Evolutionary conservation across 2,113 vertebrate genomes (phyloP), one percentile per base, ranked within the genome.

Genomic region (Nestor notabilis): DNA sequence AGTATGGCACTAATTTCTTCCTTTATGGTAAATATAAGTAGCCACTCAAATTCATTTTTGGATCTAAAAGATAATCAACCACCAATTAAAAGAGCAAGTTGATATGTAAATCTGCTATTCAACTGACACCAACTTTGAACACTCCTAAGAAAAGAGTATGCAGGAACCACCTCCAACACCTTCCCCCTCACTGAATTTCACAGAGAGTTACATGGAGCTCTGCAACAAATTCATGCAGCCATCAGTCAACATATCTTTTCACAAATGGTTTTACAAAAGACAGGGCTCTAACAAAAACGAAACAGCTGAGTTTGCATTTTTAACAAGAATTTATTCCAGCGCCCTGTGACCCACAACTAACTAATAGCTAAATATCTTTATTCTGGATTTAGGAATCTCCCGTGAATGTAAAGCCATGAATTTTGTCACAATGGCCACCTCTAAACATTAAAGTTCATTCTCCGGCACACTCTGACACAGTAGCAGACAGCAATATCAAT

Each of bases 381-480:
- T 66, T 58, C 33, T 50, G 19, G 16, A 39, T 77, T 89, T 83
- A 33, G 23, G 11, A 56, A 83, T 14, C 4, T 35, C 13, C 6
- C 4, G 69, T 35, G 31, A 66, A 75, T 11, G 5, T 13, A 70
- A 78, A 75, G 10, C 6, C 0, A 0, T 2, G 44, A 14, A 1
- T 50, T 81, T 77, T 61, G 43, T 39, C 50, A 55, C 23, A 18
- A 5, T 6, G 10, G 31, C 27, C 17, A 55, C 3, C 11, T 58
- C 56, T 58, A 23, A 58, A 58, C 56, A 72, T 39, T 41, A 10
- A 71, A 52, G 47, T 47, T 53, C 17, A 8, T 43, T 53, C 60
- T 70, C 46, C 43, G 76, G 47, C 18, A 27, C 3, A 7, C 33
- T 46, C 28, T 37, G 47, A 56, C 46, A 41, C 7, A 7, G 37